phyloP scores from a whole-genome alignment of 2,797 vertebrate species.

The Chrosomus eos region DNA sequence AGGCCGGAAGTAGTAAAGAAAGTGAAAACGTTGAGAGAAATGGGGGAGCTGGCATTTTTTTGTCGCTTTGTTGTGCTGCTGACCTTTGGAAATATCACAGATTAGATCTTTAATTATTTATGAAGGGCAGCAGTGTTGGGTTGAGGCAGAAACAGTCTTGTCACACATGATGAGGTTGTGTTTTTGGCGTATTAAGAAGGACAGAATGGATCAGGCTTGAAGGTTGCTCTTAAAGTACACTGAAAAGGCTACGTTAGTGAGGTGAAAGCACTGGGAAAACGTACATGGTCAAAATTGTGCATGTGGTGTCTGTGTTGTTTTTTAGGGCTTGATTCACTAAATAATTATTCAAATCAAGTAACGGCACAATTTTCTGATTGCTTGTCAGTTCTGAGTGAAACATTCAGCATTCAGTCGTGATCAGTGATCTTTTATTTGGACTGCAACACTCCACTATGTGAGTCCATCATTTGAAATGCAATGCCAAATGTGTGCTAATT shows the following conservation, averaged over 20 bases:
- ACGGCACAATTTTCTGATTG: not conserved
- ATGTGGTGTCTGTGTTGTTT: not conserved
- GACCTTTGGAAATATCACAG: slow-evolving; percentile 95
- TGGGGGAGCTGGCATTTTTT: slow-evolving; percentile 71
- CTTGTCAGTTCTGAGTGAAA: not conserved
- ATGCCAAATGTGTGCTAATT: not conserved
- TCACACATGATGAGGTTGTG: slow-evolving; percentile 72
- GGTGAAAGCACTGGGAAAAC: not conserved
- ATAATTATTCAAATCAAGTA: not conserved
- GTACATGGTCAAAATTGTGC: not conserved
- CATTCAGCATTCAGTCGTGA: not conserved
- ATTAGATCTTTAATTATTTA: slow-evolving; percentile 97
- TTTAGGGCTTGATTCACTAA: not conserved
- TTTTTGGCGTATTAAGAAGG: slow-evolving; percentile 62
- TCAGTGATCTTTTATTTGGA: not conserved
- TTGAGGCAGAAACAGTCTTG: slow-evolving; percentile 73
- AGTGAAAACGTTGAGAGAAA: slow-evolving; percentile 32
- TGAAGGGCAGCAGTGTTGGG: slow-evolving; percentile 80
- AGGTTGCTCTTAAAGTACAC: slow-evolving; percentile 18
- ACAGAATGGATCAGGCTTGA: slow-evolving; percentile 29
- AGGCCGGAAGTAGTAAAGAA: slow-evolving; percentile 2
- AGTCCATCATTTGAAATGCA: not conserved
- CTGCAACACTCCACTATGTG: too few relatives aligned
- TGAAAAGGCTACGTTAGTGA: not conserved
- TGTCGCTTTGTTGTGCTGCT: slow-evolving; percentile 85